phyloP scores from a whole-genome alignment of 2,113 vertebrate species.

The Pseudois nayaur region DNA sequence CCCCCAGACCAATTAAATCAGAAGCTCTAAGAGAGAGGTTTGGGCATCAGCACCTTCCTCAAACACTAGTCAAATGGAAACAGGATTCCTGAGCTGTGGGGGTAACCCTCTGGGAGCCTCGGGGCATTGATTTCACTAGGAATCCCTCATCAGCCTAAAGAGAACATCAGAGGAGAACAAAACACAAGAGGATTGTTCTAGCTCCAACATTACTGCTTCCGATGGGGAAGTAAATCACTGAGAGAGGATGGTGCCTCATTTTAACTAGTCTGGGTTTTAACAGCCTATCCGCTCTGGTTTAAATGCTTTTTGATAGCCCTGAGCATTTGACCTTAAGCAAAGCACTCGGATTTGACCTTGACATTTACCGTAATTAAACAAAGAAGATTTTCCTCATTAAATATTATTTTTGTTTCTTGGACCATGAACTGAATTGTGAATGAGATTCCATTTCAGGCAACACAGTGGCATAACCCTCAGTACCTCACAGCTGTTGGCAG shows the following conservation, averaged over 20 bases:
- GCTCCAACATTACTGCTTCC: constrained; percentile 7
- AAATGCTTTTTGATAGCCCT: constrained; percentile 64
- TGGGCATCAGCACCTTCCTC: neutral
- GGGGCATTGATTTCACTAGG: neutral
- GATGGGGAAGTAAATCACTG: constrained; percentile 33
- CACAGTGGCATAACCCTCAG: neutral
- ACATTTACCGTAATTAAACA: constrained; percentile 75
- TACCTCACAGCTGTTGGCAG: neutral
- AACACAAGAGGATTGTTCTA: neutral
- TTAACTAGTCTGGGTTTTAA: constrained; percentile 50
- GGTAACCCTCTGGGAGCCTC: neutral
- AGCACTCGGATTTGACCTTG: constrained; percentile 69
- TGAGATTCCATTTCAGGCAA: constrained; percentile 13
- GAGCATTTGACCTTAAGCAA: constrained; percentile 68
- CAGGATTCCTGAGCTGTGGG: neutral
- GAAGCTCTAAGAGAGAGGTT: neutral
- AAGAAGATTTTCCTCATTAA: constrained; percentile 66
- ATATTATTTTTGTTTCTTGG: constrained; percentile 77
- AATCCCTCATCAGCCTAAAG: neutral
- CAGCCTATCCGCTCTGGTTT: constrained; percentile 45
- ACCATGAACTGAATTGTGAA: constrained; percentile 59
- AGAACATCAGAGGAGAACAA: neutral
- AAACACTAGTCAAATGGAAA: neutral
- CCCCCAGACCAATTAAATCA: neutral
- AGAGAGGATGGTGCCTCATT: constrained; percentile 31